phyloP scores from a whole-genome alignment of 2,888 invertebrate genomes.

The Mimas tiliae region DNA sequence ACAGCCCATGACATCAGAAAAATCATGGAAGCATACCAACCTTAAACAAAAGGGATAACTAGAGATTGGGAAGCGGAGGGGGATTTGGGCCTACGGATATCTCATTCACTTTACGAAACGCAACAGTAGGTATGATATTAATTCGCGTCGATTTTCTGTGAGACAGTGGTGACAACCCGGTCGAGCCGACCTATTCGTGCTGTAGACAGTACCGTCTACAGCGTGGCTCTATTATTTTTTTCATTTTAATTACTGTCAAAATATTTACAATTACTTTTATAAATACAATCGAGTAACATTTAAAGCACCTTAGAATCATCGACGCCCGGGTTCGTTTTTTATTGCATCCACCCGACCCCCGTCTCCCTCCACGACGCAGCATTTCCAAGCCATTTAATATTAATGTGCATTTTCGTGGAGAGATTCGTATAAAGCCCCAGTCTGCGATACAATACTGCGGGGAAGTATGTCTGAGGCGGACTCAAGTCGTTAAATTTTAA shows the following conservation, averaged over 20 bases:
- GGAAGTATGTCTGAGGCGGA: slow-evolving; percentile 69
- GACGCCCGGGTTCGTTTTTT: slow-evolving; percentile 77
- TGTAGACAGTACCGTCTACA: too few relatives aligned
- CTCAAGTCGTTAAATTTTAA: slow-evolving; percentile 75
- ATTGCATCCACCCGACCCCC: slow-evolving; percentile 62
- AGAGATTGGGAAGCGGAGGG: too few relatives aligned
- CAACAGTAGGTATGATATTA: too few relatives aligned
- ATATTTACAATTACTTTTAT: neutral
- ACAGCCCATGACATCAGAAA: too few relatives aligned
- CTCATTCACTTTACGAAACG: too few relatives aligned
- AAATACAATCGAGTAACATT: slow-evolving; percentile 48
- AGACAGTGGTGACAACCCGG: too few relatives aligned
- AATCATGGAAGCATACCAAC: too few relatives aligned
- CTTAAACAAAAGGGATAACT: too few relatives aligned
- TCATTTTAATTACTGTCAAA: neutral
- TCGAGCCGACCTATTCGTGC: too few relatives aligned
- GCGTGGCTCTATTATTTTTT: too few relatives aligned
- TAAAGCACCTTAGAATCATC: slow-evolving; percentile 72
- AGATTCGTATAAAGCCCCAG: slow-evolving; percentile 82
- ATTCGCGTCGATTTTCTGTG: too few relatives aligned
- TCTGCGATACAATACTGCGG: slow-evolving; percentile 75
- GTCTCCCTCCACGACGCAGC: slow-evolving; percentile 72
- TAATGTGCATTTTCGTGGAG: slow-evolving; percentile 86
- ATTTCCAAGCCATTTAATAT: slow-evolving; percentile 86
- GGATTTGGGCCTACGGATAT: too few relatives aligned